phyloP scores from a whole-genome alignment of 1,140 invertebrate genomes.

The Atta texana region DNA sequence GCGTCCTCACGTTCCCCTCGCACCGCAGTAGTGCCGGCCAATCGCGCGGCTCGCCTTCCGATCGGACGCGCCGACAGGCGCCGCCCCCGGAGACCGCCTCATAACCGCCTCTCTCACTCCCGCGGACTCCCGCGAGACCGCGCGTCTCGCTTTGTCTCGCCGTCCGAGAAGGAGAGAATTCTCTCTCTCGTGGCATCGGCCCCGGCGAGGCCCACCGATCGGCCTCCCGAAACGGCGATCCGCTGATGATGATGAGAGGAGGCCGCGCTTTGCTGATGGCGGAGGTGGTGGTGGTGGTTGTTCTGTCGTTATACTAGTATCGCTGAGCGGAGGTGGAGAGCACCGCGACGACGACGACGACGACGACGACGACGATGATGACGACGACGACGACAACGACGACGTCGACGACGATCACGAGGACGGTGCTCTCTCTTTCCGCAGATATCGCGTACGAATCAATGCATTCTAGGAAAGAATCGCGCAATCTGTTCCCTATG shows the following conservation, averaged over 20 bases:
- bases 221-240: constrained; percentile 74
- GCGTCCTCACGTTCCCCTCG: constrained; percentile 72
- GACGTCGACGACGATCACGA: constrained; percentile 37
- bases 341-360: neutral
- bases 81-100: constrained; percentile 77
- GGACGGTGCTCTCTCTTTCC: constrained; percentile 34
- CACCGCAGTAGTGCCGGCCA: constrained; percentile 65
- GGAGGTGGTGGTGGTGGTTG: constrained; percentile 62
- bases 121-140: constrained; percentile 64
- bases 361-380: neutral
- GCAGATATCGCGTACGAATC: constrained; percentile 43
- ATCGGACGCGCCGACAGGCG: constrained; percentile 76
- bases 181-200: constrained; percentile 66
- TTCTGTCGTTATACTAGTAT: constrained; percentile 69
- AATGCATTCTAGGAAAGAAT: constrained; percentile 49
- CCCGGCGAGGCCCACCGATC: constrained; percentile 69
- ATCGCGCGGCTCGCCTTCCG: constrained; percentile 71
- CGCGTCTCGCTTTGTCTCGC: constrained; percentile 62
- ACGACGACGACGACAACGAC: neutral
- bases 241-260: constrained; percentile 73
- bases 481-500: neutral
- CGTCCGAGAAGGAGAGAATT: constrained; percentile 71
- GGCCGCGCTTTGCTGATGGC: constrained; percentile 65
- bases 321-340: constrained; percentile 64
- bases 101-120: constrained; percentile 73